Conservation (phyloP, 2,113 vertebrate genomes). For the Garra rufa region DNA sequence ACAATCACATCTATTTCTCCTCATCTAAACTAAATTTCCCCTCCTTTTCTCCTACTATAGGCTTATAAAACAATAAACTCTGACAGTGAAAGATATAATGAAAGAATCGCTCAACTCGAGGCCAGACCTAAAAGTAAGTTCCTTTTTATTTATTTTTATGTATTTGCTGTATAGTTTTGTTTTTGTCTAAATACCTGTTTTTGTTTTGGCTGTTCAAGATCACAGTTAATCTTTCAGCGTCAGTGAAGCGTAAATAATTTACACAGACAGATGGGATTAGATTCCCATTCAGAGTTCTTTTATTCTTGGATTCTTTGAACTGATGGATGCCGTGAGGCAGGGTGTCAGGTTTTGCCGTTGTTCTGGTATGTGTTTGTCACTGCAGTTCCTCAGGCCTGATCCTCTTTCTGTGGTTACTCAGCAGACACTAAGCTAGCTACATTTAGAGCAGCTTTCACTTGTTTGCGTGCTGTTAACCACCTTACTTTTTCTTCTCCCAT, state of each 20-base stretch:
- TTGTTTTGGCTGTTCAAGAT: not conserved
- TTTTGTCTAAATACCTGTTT: not conserved
- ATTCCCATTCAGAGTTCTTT: conserved; percentile 66
- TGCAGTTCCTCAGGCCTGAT: conserved; percentile 19
- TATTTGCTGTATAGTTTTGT: not conserved
- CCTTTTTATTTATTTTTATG: not conserved
- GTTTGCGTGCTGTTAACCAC: not conserved
- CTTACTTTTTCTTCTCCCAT: not conserved
- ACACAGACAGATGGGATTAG: conserved; percentile 62
- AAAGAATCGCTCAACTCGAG: conserved; percentile 64
- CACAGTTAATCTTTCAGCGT: not conserved
- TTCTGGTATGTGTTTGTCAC: not conserved
- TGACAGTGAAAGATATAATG: conserved; percentile 70
- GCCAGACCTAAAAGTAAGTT: conserved; percentile 72
- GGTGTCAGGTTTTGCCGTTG: not conserved
- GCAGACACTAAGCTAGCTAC: conserved; percentile 1
- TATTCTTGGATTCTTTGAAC: conserved; percentile 52
- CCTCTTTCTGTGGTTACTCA: conserved; percentile 5
- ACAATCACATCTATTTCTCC: not conserved
- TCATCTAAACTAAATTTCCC: not conserved
- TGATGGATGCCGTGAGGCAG: not conserved
- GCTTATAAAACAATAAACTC: conserved; percentile 80
- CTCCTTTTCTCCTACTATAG: conserved; percentile 66
- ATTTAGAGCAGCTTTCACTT: conserved; percentile 26
- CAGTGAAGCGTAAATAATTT: conserved; percentile 61